These are phyloP conservation scores for Polydrusus cervinus DNA, from an alignment of 2,888 invertebrate genomes.

Conservation along the genomic window DNA sequence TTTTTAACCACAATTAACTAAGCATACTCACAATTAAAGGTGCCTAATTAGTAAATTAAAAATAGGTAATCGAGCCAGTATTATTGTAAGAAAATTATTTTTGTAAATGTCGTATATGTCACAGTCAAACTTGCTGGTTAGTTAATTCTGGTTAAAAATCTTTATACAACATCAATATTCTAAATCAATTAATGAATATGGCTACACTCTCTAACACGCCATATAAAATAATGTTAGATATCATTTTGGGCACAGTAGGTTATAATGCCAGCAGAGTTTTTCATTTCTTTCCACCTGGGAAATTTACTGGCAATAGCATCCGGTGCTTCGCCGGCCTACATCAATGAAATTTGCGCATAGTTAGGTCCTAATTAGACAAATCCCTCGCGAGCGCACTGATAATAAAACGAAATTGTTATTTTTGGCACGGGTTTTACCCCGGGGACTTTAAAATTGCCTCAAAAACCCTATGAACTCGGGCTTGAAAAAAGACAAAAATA, in stretches of 20 bases:
- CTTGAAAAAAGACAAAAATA: not conserved
- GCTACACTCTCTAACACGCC: too few relatives aligned
- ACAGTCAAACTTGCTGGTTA: too few relatives aligned
- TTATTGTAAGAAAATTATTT: too few relatives aligned
- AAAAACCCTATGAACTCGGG: not conserved
- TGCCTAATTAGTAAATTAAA: too few relatives aligned
- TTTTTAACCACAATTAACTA: too few relatives aligned
- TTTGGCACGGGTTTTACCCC: slow-evolving; percentile 23
- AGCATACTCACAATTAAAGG: too few relatives aligned
- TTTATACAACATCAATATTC: not conserved
- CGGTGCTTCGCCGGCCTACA: slow-evolving; percentile 42
- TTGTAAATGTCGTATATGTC: too few relatives aligned
- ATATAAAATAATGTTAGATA: not conserved
- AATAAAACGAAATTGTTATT: slow-evolving; percentile 46
- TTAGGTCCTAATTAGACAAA: slow-evolving; percentile 52
- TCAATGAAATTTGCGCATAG: slow-evolving; percentile 54
- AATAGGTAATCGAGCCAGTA: too few relatives aligned
- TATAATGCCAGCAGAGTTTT: slow-evolving; percentile 32
- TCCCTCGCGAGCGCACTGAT: slow-evolving; percentile 40
- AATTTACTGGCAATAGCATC: slow-evolving; percentile 48
- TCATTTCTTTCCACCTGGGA: slow-evolving; percentile 55
- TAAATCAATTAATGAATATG: too few relatives aligned
- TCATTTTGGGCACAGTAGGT: slow-evolving; percentile 9
- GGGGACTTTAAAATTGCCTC: slow-evolving; percentile 22
- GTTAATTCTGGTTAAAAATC: too few relatives aligned